phyloP scores from a whole-genome alignment of 2,888 invertebrate genomes.

The Xestobium rufovillosum region DNA sequence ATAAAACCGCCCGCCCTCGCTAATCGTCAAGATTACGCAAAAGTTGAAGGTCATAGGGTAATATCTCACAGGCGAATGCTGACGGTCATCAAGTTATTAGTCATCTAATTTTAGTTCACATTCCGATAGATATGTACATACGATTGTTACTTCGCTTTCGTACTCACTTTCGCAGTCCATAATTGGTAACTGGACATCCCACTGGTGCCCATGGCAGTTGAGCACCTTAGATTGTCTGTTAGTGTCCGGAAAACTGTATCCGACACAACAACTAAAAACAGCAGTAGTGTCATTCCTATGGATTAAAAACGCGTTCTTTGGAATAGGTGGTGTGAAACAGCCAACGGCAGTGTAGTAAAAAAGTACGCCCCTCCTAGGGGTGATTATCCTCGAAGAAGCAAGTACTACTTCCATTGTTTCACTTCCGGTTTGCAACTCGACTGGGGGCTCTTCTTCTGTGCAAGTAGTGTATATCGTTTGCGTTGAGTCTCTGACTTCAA shows the following conservation, averaged over 20 bases:
- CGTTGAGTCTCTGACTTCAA: slow-evolving; percentile 47
- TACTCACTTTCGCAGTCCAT: slow-evolving; percentile 56
- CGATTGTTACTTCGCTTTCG: too few relatives aligned
- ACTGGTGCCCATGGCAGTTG: slow-evolving; percentile 57
- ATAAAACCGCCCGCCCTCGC: too few relatives aligned
- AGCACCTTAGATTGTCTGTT: slow-evolving; percentile 52
- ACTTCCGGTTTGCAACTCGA: slow-evolving; percentile 45
- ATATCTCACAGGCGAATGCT: too few relatives aligned
- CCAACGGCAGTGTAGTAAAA: slow-evolving; percentile 58
- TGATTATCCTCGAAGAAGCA: slow-evolving; percentile 23
- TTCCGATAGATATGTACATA: too few relatives aligned
- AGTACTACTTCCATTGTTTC: slow-evolving; percentile 40
- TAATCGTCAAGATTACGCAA: too few relatives aligned
- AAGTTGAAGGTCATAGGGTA: too few relatives aligned
- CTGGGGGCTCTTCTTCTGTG: slow-evolving; percentile 48
- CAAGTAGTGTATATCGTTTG: slow-evolving; percentile 48
- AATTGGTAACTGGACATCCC: slow-evolving; percentile 56
- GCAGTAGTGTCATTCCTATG: slow-evolving; percentile 58
- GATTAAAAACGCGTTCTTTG: slow-evolving; percentile 60
- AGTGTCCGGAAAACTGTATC: slow-evolving; percentile 62
- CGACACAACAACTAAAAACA: slow-evolving; percentile 62
- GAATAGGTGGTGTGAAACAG: slow-evolving; percentile 57
- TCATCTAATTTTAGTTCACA: too few relatives aligned
- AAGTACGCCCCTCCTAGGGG: slow-evolving; percentile 56
- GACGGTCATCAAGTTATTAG: too few relatives aligned